Base-by-base conservation (phyloP, 2,113 vertebrate species). In the chimpanzee (Pan troglodytes) region DNA sequence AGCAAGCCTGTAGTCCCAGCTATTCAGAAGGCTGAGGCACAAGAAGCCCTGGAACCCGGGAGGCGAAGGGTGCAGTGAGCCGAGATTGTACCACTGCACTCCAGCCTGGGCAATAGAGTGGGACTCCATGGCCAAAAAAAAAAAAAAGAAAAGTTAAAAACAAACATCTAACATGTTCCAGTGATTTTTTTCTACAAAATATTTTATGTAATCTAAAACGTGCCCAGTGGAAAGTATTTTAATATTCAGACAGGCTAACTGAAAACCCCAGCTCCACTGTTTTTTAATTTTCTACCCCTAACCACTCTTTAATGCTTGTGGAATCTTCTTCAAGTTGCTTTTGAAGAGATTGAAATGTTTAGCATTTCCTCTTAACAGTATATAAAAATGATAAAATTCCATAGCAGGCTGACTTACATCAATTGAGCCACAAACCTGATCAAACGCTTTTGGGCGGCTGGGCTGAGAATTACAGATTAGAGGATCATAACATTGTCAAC, bases 321-420 rank as follows among this genome's bases (percentile, higher is more conserved):
- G 35, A 75, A 87, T 90, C 55, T 78, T 88, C 75, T 40, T 73
- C 78, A 5, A 82, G 40, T 68, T 94, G 59, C 20, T 92, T 94
- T 95, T 73, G 38, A 96, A 86, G 86, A 88, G 22, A 94, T 2
- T 79, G 64, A 95, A 80, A n/a, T 89, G 35, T 90, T 45, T 81
- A 50, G 43, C 61, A 80, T 70, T 96, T 96, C 70, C 59, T 95
- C 40, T 86, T 64, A 85, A 32, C 57, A 10, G 12, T 45, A 12
- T 18, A 4, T 72, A 67, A 92, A 32, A 86, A 84, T 43, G 35
- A 30, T 82, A 96, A 94, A 52, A 92, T 89, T 93, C 52, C 1
- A 0, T 79, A 88, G 90, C n/a, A 93, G 16, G 18, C 40, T 93
- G 38, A 57, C 40, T 87, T 92, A 76, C 38, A 61, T 84, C 52